These are phyloP conservation scores for Heliopora coerulea DNA, from an alignment of 92 coral and sea anemone genomes.

Conservation along the genomic window DNA sequence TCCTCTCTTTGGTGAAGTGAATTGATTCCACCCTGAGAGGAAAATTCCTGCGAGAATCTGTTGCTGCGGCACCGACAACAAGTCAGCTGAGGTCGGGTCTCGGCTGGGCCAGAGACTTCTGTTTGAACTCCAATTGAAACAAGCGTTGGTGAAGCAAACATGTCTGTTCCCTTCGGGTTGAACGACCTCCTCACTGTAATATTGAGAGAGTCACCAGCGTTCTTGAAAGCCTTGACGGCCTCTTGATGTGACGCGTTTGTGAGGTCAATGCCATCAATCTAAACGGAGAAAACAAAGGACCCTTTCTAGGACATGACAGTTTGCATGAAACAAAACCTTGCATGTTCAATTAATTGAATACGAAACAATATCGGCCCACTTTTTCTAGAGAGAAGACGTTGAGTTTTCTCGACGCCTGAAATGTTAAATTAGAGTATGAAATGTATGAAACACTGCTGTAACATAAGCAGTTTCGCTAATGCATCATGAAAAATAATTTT, in stretches of 20 bases:
- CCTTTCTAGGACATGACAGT: not conserved
- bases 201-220: slow-evolving; percentile 70
- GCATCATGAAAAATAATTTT: too few relatives aligned
- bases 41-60: slow-evolving; percentile 30
- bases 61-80: slow-evolving; percentile 42
- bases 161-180: slow-evolving; percentile 31
- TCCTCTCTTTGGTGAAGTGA: slow-evolving; percentile 31
- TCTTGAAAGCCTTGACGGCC: slow-evolving; percentile 90
- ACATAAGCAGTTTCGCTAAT: too few relatives aligned
- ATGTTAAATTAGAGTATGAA: too few relatives aligned
- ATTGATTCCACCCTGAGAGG: slow-evolving; percentile 35
- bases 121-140: slow-evolving; percentile 88
- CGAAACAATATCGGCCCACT: too few relatives aligned
- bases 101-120: slow-evolving; percentile 43
- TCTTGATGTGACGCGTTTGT: slow-evolving; percentile 83
- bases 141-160: slow-evolving; percentile 34
- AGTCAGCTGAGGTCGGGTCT: not conserved
- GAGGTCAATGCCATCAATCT: slow-evolving; percentile 83
- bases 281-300: not conserved
- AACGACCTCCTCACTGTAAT: slow-evolving; percentile 69
- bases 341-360: too few relatives aligned
- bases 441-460: too few relatives aligned
- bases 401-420: too few relatives aligned
- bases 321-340: too few relatives aligned
- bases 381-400: too few relatives aligned